Evolutionary conservation across 2,113 vertebrate species (phyloP).

Genomic region (Solea senegalensis): DNA sequence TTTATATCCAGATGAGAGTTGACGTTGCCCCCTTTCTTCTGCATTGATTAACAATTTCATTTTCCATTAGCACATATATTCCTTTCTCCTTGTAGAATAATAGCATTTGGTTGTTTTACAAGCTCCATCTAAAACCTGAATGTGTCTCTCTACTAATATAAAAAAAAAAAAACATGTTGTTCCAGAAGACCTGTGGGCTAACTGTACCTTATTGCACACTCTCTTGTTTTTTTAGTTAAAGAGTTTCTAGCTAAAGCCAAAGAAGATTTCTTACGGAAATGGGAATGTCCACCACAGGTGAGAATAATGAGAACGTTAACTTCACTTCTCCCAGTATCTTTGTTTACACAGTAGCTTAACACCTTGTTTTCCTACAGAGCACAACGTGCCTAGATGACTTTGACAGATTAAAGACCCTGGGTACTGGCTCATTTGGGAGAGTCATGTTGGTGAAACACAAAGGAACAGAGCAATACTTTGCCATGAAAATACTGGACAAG

Average conservation of each 20-base stretch:
- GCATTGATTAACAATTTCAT: constrained; percentile 20
- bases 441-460: constrained; percentile 99
- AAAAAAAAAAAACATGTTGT: background rate
- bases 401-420: constrained; percentile 96
- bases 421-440: constrained; percentile 98
- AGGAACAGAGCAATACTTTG: constrained; percentile 96
- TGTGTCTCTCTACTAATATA: constrained; percentile 10
- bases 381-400: constrained; percentile 97
- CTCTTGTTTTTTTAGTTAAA: constrained; percentile 88
- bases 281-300: constrained; percentile 98
- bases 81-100: constrained; percentile 23
- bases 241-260: constrained; percentile 99
- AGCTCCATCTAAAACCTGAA: constrained; percentile 28
- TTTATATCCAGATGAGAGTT: constrained; percentile 75
- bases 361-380: constrained; percentile 80
- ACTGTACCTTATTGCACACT: constrained; percentile 16
- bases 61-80: constrained; percentile 19
- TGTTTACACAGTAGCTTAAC: constrained; percentile 3
- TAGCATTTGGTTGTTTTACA: constrained; percentile 44
- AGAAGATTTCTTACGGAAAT: constrained; percentile 99
- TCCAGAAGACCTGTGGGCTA: background rate
- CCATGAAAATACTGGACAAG: constrained; percentile 99
- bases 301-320: constrained; percentile 26
- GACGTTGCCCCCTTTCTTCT: constrained; percentile 34
- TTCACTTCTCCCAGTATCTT: background rate